phyloP scores from a whole-genome alignment of 2,113 vertebrate genomes.

The Tragulus kanchil region DNA sequence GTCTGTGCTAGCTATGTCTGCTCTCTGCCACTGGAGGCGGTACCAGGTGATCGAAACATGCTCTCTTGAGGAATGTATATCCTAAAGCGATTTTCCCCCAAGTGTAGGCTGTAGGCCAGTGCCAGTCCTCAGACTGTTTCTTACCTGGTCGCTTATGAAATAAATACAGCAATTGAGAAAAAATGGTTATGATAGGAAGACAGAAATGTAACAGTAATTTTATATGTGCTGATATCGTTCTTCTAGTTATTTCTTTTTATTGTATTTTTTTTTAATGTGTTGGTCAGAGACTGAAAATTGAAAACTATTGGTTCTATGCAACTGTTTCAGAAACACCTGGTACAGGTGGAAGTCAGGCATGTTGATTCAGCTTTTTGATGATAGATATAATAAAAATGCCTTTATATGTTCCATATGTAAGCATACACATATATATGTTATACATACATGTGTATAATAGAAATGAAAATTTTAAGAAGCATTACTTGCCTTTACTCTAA shows the following conservation, averaged over 20 bases:
- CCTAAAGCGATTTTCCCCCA: background rate
- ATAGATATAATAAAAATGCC: background rate
- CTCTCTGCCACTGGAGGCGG: background rate
- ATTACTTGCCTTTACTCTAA: background rate
- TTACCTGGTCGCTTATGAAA: background rate
- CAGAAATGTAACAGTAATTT: background rate
- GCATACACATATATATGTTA: background rate
- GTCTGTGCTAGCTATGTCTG: background rate
- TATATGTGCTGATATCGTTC: background rate
- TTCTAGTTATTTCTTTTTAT: background rate
- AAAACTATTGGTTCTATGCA: background rate
- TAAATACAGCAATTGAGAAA: background rate
- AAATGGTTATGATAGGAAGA: background rate
- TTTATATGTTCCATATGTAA: background rate
- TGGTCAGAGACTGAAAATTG: background rate
- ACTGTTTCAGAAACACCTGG: background rate
- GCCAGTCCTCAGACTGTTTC: background rate
- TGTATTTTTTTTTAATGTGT: background rate
- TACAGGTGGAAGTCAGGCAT: background rate
- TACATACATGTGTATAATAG: background rate
- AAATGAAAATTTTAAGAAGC: constrained; percentile 19
- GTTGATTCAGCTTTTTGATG: background rate
- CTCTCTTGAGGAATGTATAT: background rate
- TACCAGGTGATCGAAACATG: background rate
- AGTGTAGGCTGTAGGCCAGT: background rate